These are phyloP conservation scores for Neomorphus geoffroyi DNA, from an alignment of 2,797 vertebrate species.

Conservation along the genomic window DNA sequence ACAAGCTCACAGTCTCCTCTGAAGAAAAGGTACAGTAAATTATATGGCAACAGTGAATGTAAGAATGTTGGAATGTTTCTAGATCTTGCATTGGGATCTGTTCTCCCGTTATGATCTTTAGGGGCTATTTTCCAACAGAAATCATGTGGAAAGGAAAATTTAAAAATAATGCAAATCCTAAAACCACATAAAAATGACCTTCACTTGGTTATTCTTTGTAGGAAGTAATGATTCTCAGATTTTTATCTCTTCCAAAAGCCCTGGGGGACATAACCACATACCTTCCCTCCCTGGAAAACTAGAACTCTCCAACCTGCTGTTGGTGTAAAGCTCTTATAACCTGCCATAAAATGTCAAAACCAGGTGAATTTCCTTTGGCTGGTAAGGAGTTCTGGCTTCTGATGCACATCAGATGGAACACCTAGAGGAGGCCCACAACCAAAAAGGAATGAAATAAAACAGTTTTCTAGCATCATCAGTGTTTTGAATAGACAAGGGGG, in stretches of 20 bases:
- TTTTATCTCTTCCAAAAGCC: conserved; percentile 2
- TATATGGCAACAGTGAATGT: background rate
- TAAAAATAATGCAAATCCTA: conserved; percentile 8
- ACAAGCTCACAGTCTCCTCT: conserved; percentile 93
- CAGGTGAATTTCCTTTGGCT: background rate
- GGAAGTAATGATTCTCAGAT: conserved; percentile 29
- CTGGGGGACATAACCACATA: background rate
- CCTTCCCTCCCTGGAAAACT: conserved; percentile 9
- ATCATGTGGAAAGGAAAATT: background rate
- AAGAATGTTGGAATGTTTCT: conserved; percentile 6
- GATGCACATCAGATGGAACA: background rate
- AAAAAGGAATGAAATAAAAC: background rate
- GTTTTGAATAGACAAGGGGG: background rate
- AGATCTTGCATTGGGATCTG: background rate
- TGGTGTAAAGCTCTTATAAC: background rate
- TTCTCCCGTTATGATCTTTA: background rate
- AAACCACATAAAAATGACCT: conserved; percentile 24
- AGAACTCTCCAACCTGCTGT: background rate
- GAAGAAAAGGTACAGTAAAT: conserved; percentile 90
- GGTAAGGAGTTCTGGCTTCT: background rate
- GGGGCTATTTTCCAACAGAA: background rate
- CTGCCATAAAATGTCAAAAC: background rate
- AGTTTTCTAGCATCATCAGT: background rate
- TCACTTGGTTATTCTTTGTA: conserved; percentile 15
- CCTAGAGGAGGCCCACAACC: background rate